Evolutionary conservation across 2,888 invertebrate species (phyloP).

Genomic region (Caenorhabditis sulstoni): DNA sequence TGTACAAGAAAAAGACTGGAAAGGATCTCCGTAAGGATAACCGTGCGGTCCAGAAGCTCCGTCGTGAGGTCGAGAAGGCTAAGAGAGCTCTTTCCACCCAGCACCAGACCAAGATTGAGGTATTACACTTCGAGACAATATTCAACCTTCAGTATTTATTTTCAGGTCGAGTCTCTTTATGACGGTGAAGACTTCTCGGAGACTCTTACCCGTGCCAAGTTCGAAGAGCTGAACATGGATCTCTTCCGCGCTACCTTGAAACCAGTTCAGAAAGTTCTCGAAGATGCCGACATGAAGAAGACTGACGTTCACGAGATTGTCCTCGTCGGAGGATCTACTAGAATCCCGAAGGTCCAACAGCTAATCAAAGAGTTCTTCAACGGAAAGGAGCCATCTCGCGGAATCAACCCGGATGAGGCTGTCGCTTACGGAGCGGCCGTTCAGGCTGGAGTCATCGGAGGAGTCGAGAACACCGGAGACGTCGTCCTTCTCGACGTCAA

Average conservation of each 20-base stretch:
- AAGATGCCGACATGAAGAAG: conserved; percentile 99
- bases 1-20: conserved; percentile 83
- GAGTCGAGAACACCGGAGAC: conserved; percentile 90
- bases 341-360: conserved; percentile 95
- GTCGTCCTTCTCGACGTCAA: conserved; percentile 97
- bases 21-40: conserved; percentile 81
- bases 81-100: conserved; percentile 90
- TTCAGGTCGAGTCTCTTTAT: conserved; percentile 89
- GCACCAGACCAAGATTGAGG: conserved; percentile 90
- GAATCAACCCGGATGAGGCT: conserved; percentile 94
- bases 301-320: conserved; percentile 99
- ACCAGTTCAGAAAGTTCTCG: conserved; percentile 93
- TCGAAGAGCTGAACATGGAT: conserved; percentile 83
- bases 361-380: conserved; percentile 87
- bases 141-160: not conserved
- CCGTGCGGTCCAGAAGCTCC: conserved; percentile 81
- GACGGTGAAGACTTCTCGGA: conserved; percentile 99
- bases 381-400: conserved; percentile 95
- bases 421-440: conserved; percentile 98
- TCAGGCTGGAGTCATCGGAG: conserved; percentile 96
- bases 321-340: conserved; percentile 97
- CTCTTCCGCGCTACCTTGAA: conserved; percentile 90
- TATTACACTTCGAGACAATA: conserved; percentile 83
- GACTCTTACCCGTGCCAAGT: conserved; percentile 96
- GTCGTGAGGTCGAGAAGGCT: conserved; percentile 82